Conservation (phyloP, 2,797 vertebrate species). For the Argyrosomus regius region DNA sequence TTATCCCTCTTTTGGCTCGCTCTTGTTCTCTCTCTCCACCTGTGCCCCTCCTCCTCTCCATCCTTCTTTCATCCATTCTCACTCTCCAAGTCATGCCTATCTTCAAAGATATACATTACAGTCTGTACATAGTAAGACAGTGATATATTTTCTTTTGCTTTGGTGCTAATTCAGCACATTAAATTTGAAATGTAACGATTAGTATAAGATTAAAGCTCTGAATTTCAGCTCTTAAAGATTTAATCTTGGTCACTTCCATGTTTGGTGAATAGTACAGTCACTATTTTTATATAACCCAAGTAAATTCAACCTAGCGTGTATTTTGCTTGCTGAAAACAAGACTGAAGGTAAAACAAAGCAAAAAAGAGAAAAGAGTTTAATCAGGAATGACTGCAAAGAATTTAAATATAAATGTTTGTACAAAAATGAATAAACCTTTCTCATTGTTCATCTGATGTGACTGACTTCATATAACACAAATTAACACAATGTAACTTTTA, state of each 20-base stretch:
- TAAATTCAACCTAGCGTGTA: background rate
- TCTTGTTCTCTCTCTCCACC: conserved; percentile 30
- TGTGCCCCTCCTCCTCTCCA: conserved; percentile 15
- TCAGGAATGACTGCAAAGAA: background rate
- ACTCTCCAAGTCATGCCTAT: background rate
- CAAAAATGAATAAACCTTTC: background rate
- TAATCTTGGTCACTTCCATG: background rate
- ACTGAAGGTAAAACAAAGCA: background rate
- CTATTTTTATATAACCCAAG: background rate
- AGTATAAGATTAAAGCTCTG: background rate
- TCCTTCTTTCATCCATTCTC: conserved; percentile 21
- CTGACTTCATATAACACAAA: background rate
- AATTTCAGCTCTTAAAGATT: background rate
- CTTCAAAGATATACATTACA: conserved; percentile 2
- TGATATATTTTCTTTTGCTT: background rate
- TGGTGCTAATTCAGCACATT: background rate
- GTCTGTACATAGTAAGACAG: background rate
- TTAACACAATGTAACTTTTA: background rate
- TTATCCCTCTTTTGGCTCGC: conserved; percentile 33
- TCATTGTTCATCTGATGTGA: conserved; percentile 1
- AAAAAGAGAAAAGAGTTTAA: background rate
- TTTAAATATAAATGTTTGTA: background rate
- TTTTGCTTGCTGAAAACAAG: conserved; percentile 11
- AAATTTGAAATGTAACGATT: background rate
- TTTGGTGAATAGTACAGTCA: background rate